Evolutionary conservation across 37 sponge, comb jelly and placozoan genomes (phyloP).

Genomic region (Bolinopsis microptera): DNA sequence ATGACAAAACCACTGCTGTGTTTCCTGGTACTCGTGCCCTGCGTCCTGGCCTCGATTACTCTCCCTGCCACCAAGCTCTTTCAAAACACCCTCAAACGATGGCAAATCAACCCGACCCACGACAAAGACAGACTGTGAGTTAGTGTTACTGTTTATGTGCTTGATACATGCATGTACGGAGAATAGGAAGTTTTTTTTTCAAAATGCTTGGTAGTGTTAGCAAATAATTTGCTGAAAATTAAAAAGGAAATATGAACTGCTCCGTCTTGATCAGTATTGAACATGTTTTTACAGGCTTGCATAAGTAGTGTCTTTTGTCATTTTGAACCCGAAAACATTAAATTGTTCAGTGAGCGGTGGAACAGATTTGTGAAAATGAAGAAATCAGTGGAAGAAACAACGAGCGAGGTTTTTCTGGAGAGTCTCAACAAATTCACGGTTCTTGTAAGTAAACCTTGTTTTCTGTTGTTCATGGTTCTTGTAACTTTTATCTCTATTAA

Average conservation of each 20-base stretch:
- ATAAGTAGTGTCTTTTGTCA: no score
- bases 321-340: no score
- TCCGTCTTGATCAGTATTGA: no score
- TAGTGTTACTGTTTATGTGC: no score
- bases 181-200: no score
- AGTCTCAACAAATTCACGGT: background rate
- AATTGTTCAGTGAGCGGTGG: slow-evolving; percentile 54
- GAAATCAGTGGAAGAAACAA: background rate
- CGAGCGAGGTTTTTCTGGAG: background rate
- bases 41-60: background rate
- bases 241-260: no score
- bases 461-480: no score
- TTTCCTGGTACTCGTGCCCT: background rate
- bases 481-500: no score
- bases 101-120: background rate
- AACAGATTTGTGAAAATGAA: background rate
- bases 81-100: slow-evolving; percentile 32
- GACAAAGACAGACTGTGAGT: slow-evolving; percentile 5
- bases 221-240: no score
- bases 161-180: background rate
- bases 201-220: background rate
- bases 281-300: no score
- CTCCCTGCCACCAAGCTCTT: background rate
- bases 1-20: background rate
- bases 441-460: slow-evolving; percentile 1